Conservation (phyloP, 2,113 vertebrate species). For the Xenopus laevis region DNA sequence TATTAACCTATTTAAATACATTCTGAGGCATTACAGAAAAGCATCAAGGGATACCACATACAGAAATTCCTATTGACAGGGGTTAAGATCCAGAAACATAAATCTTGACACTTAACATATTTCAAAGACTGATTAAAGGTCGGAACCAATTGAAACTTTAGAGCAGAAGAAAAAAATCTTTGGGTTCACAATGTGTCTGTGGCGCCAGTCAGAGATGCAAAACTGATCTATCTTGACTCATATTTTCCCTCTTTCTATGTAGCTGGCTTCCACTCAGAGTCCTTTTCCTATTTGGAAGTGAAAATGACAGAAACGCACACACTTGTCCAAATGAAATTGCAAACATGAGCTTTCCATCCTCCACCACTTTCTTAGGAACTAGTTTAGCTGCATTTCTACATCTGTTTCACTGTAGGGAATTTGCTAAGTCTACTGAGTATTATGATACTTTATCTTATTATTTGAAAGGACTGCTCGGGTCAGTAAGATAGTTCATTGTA, state of each 20-base stretch:
- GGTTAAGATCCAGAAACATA: no score
- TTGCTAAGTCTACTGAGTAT: not conserved
- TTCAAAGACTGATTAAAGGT: no score
- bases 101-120: no score
- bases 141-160: conserved; percentile 24
- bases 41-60: no score
- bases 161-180: conserved; percentile 24
- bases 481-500: not conserved
- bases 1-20: no score
- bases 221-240: conserved; percentile 39
- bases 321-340: conserved; percentile 36
- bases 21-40: no score
- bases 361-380: conserved; percentile 37
- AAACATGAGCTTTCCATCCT: conserved; percentile 41
- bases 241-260: conserved; percentile 40
- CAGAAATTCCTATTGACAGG: no score
- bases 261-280: conserved; percentile 35
- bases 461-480: conserved; percentile 15
- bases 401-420: conserved; percentile 35
- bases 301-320: conserved; percentile 34
- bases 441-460: conserved; percentile 39
- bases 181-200: conserved; percentile 11
- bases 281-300: conserved; percentile 36
- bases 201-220: conserved; percentile 35
- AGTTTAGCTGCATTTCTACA: conserved; percentile 38